Base-by-base conservation (phyloP, 1,140 invertebrate genomes). In the Drosophila willistoni region DNA sequence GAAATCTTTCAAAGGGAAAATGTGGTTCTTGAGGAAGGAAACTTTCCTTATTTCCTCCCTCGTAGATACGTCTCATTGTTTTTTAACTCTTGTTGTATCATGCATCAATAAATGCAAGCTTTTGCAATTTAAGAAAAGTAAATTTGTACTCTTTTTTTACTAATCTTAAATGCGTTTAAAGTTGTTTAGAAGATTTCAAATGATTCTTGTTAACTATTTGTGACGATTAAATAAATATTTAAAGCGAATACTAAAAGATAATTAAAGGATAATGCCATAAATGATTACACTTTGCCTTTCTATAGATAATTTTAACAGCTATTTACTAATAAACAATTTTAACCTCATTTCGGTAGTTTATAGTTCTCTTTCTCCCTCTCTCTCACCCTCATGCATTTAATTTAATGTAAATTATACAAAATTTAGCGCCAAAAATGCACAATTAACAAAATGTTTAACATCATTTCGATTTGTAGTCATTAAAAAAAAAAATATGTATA, bases 371-470 rank as follows among this genome's bases (percentile, higher is more conserved):
- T 5, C 33, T 17, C 7, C 33, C 33, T 13, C 33, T 39, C 33
- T 57, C 3, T 9, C 29, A 19, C 29, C 5, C 41, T 55, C 9
- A 62, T 41, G 9, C 17, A 33, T n/a, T 55, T 59, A 19, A 36
- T 51, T 47, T 68, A 7, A 29, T 29, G 29, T 29, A 29, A 29
- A 17, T 61, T 39, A 12, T 51, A 59, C 19, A 68, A 29, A 29
- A 61, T 61, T 68, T 47, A 61, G 57, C 19, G 29, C 14, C 44
- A 19, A 44, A 68, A 25, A 68, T 51, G 17, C 41, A 42, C 19
- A 61, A 39, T 61, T 68, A 29, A 29, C 13, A 59, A 59, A 36
- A 39, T 59, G 56, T 59, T 36, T 34, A 36, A 34, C 22, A 33
- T 56, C 25, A 33, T 33, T 34, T 14, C 13, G 22, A 25, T 55